phyloP scores from a whole-genome alignment of 1,140 invertebrate species.

The Melitaea cinxia region DNA sequence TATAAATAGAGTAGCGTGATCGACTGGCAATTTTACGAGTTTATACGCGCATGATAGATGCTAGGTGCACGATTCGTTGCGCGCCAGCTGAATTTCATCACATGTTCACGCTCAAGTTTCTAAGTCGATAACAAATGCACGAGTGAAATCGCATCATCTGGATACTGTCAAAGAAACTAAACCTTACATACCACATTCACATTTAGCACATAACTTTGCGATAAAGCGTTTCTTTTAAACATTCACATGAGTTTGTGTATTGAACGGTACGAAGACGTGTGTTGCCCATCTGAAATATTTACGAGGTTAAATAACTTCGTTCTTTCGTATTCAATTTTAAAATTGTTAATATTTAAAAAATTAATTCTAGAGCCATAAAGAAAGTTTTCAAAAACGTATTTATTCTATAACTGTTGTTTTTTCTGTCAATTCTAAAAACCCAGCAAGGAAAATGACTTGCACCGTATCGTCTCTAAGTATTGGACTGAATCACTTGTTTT shows the following conservation, averaged over 20 bases:
- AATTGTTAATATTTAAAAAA: too few species aligned
- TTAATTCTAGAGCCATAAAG: neutral
- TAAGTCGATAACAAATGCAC: slow-evolving; percentile 35
- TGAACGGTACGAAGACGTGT: slow-evolving; percentile 2
- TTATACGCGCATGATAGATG: slow-evolving; percentile 28
- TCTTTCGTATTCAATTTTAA: slow-evolving; percentile 11
- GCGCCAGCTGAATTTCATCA: slow-evolving; percentile 38
- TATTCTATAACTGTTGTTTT: too few species aligned
- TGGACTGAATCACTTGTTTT: neutral
- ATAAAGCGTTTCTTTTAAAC: slow-evolving; percentile 15
- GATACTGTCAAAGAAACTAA: slow-evolving; percentile 36
- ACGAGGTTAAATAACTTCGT: slow-evolving; percentile 21
- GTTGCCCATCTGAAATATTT: slow-evolving; percentile 5
- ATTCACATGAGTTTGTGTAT: slow-evolving; percentile 14
- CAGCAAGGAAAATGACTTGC: neutral
- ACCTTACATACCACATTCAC: slow-evolving; percentile 3
- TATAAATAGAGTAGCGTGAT: slow-evolving; percentile 50
- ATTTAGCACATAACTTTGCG: slow-evolving; percentile 14
- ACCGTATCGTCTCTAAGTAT: neutral
- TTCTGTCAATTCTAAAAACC: neutral
- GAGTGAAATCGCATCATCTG: slow-evolving; percentile 50
- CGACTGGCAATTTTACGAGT: slow-evolving; percentile 40
- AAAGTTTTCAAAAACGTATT: neutral
- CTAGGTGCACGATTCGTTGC: slow-evolving; percentile 25
- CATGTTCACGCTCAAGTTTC: slow-evolving; percentile 35